These are phyloP conservation scores for Boloria selene DNA, from an alignment of 2,888 invertebrate genomes.

Conservation along the genomic window DNA sequence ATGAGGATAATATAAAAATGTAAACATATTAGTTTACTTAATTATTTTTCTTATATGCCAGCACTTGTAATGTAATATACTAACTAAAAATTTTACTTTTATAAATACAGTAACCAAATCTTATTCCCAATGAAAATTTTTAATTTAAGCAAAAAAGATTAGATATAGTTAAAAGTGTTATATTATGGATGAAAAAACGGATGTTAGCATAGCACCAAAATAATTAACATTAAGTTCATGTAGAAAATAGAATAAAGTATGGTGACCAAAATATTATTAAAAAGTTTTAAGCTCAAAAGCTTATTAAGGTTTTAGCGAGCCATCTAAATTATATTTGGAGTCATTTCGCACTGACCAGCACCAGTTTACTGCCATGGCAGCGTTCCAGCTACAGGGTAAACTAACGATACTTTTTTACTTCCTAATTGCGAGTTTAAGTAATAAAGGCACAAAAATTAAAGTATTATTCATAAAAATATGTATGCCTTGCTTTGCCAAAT, in stretches of 20 bases:
- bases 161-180: too few relatives aligned
- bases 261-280: not conserved
- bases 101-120: not conserved
- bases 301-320: slow-evolving; percentile 5
- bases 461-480: not conserved
- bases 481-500: not conserved
- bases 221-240: too few relatives aligned
- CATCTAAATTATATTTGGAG: slow-evolving; percentile 4
- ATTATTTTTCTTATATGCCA: slow-evolving; percentile 14
- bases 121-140: not conserved
- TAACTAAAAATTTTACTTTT: not conserved
- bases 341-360: slow-evolving; percentile 10
- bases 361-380: slow-evolving; percentile 13
- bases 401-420: slow-evolving; percentile 11
- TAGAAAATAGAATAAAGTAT: too few relatives aligned
- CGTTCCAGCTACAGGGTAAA: slow-evolving; percentile 14
- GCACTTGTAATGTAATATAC: not conserved
- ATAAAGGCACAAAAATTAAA: slow-evolving; percentile 3
- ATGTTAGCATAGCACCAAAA: too few relatives aligned
- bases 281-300: not conserved
- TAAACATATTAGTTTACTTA: slow-evolving; percentile 5
- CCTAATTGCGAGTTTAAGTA: slow-evolving; percentile 17
- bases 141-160: too few relatives aligned
- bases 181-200: too few relatives aligned
- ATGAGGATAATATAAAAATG: slow-evolving; percentile 12